A percentile compares a stretch with the other conserved stretches of the same genome.
Conservation (phyloP, 2,113 vertebrate species). For the Crotalus tigris region DNA sequence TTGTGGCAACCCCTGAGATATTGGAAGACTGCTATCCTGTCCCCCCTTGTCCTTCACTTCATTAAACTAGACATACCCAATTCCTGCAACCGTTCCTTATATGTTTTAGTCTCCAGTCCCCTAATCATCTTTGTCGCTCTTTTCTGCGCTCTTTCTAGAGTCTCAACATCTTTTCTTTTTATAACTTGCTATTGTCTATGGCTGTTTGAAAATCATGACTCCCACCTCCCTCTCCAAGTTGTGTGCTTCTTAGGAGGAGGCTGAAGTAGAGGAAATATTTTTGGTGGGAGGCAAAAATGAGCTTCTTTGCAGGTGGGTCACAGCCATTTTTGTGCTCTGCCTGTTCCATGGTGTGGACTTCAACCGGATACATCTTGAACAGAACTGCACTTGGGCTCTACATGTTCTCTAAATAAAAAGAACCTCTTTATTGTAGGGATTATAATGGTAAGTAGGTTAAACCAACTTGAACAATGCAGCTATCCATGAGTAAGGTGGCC, state of each 20-base stretch:
- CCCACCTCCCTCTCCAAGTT: background rate
- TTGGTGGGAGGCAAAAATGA: background rate
- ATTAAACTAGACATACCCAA: too few relatives aligned
- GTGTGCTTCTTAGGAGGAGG: background rate
- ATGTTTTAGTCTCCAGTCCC: too few relatives aligned
- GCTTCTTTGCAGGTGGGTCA: background rate
- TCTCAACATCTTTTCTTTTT: background rate
- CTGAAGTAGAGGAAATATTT: background rate
- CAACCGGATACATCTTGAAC: background rate
- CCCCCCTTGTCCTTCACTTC: too few relatives aligned
- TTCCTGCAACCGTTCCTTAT: too few relatives aligned
- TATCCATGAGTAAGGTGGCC: conserved; percentile 35
- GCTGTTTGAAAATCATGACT: conserved; percentile 39
- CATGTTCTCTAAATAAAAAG: background rate
- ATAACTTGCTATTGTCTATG: conserved; percentile 8
- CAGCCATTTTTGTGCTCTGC: background rate
- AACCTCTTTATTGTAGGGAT: conserved; percentile 57
- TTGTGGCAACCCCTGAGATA: too few relatives aligned
- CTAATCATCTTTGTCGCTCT: too few relatives aligned
- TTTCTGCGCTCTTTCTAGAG: too few relatives aligned
- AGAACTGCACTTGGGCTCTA: background rate
- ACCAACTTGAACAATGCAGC: conserved; percentile 49
- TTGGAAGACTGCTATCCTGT: too few relatives aligned
- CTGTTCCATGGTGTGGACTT: background rate
- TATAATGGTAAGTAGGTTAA: conserved; percentile 62